Evolutionary conservation across 92 coral and sea anemone species (phyloP), one percentile per base, ranked within the genome.

Genomic region (Bergia puertoricense): DNA sequence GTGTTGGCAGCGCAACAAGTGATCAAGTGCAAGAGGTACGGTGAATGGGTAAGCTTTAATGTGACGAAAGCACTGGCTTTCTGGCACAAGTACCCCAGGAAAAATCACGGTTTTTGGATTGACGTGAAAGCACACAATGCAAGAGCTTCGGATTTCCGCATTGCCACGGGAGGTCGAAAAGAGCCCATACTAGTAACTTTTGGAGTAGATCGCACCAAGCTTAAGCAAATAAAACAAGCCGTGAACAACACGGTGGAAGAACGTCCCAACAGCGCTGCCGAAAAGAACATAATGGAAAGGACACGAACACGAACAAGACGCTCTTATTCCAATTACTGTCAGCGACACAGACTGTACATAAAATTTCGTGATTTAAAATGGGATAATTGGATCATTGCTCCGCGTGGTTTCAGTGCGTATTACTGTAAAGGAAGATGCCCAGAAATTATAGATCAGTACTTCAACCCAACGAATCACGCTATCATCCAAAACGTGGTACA

Each of bases 341-440:
- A 89, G 44, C 93, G 98, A 10, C 96, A 91, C 84, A 92, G 92
- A 62, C 92, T 97, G 42, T 93, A 89, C 87, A 95, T 97, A 71
- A 90, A 92, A 81, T 97, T 97, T 93, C 94, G 93, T 15, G 97
- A 91, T 81, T 90, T 97, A 74, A 93, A 91, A 66, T 95, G 97
- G 98, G 91, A 90, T 76, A 85, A 92, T 56, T 92, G 93, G 95
- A 95, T 97, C 68, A 93, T 97, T 37, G 99, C 99, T 30, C 99
- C 99, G 36, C 95, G 92, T 2, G 97, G 97, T 2, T 97, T 94
- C 82, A 92, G 95, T 79, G 97, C 98, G 18, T 97, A 86, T 81
- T 95, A 97, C 81, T 97, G 99, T 86, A 92, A 76, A 88, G 99
- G 99, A 2, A 82, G 84, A 51, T 97, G 99, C 74, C 98, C 99